These are phyloP conservation scores for Eupithecia exiguata DNA, from an alignment of 2,888 invertebrate genomes.

Conservation along the genomic window DNA sequence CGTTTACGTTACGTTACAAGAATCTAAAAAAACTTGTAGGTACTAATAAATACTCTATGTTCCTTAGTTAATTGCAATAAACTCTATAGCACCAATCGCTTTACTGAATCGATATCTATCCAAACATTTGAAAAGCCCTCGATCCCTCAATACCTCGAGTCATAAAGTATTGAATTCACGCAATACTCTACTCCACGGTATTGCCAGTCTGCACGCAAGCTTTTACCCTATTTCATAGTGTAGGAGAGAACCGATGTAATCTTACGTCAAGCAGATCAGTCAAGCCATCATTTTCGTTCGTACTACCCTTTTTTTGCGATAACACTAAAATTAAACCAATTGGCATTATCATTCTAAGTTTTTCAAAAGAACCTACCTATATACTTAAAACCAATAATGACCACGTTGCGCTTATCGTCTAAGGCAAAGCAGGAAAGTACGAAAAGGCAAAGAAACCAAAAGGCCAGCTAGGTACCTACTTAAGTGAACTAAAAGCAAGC, in stretches of 20 bases:
- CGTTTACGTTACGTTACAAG: too few species aligned
- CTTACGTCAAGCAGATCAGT: not conserved
- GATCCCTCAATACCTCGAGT: constrained; percentile 37
- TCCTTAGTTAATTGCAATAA: not conserved
- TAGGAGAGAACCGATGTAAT: not conserved
- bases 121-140: constrained; percentile 31
- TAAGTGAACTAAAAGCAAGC: not conserved
- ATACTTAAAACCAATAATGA: not conserved
- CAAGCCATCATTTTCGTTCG: not conserved
- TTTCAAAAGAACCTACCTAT: too few species aligned
- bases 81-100: not conserved
- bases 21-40: too few species aligned
- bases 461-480: too few species aligned
- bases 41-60: not conserved
- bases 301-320: not conserved
- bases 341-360: too few species aligned
- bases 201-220: constrained; percentile 34
- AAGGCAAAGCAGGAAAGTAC: not conserved
- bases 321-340: too few species aligned
- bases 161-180: constrained; percentile 43
- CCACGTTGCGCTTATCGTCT: not conserved
- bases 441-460: not conserved
- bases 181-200: constrained; percentile 30
- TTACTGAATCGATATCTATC: constrained; percentile 23
- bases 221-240: constrained; percentile 13